These are phyloP conservation scores for Anthopleura xanthogrammica DNA, from an alignment of 92 coral and sea anemone species.

Conservation along the genomic window DNA sequence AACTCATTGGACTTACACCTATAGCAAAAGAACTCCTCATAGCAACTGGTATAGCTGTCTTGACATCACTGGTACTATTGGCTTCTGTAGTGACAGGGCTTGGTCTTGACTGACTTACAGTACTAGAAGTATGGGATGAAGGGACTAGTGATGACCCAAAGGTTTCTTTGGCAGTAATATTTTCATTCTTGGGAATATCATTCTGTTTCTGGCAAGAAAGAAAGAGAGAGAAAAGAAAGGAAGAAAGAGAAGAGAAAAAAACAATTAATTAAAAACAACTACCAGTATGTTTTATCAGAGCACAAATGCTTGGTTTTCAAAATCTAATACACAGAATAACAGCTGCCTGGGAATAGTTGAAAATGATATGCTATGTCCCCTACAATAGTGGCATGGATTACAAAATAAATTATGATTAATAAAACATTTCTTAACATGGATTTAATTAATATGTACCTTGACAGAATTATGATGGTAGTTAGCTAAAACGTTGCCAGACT, in stretches of 20 bases:
- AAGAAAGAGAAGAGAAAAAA: not conserved
- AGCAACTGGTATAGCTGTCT: slow-evolving; percentile 68
- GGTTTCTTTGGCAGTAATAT: not conserved
- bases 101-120: slow-evolving; percentile 11
- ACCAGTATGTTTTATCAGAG: no score
- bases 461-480: slow-evolving; percentile 61
- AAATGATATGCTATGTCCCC: no score
- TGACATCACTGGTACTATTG: slow-evolving; percentile 34
- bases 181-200: not conserved
- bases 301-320: no score
- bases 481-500: slow-evolving; percentile 80
- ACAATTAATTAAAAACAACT: no score
- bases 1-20: slow-evolving; percentile 64
- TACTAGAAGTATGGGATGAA: not conserved
- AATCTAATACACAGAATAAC: no score
- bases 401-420: no score
- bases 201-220: not conserved
- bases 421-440: no score
- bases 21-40: slow-evolving; percentile 94
- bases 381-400: no score
- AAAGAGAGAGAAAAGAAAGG: not conserved
- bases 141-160: not conserved
- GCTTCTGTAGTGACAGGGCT: slow-evolving; percentile 38
- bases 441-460: slow-evolving; percentile 21
- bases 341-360: no score